These are phyloP conservation scores for Lymantria monacha DNA, from an alignment of 2,888 invertebrate genomes.

Conservation along the genomic window DNA sequence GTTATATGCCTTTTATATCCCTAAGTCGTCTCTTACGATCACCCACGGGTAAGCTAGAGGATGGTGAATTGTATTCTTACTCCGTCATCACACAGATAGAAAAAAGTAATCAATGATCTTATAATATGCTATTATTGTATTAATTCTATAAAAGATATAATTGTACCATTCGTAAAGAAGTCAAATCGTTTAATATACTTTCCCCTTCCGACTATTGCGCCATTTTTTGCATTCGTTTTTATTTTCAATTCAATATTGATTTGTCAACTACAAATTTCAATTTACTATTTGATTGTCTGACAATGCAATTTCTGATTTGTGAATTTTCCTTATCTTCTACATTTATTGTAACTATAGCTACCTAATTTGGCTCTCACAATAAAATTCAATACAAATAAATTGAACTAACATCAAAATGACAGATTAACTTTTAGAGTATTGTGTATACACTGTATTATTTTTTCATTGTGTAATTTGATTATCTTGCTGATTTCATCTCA, in stretches of 20 bases:
- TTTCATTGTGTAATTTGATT: slow-evolving; percentile 12
- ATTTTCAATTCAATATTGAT: slow-evolving; percentile 39
- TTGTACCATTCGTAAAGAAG: slow-evolving; percentile 30
- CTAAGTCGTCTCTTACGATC: too few relatives aligned
- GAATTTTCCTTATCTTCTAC: slow-evolving; percentile 13
- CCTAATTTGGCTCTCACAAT: slow-evolving; percentile 9
- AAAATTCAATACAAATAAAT: slow-evolving; percentile 14
- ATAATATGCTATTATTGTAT: slow-evolving; percentile 27
- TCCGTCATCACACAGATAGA: too few relatives aligned
- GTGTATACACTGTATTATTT: slow-evolving; percentile 9
- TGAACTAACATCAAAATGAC: slow-evolving; percentile 6
- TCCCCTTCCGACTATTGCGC: slow-evolving; percentile 29
- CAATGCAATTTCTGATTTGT: slow-evolving; percentile 33
- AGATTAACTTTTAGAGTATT: slow-evolving; percentile 12
- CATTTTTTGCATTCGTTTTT: slow-evolving; percentile 25
- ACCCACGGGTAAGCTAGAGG: too few relatives aligned
- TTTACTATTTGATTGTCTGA: slow-evolving; percentile 31
- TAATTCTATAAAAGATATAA: slow-evolving; percentile 21
- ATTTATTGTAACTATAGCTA: slow-evolving; percentile 4
- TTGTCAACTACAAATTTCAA: slow-evolving; percentile 42
- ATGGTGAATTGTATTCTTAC: too few relatives aligned
- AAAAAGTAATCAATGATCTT: slow-evolving; percentile 28
- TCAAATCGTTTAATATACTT: slow-evolving; percentile 38
- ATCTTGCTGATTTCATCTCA: slow-evolving; percentile 1
- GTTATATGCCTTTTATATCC: too few relatives aligned